phyloP scores from a whole-genome alignment of 2,888 invertebrate genomes.

The Resseliella maxima region DNA sequence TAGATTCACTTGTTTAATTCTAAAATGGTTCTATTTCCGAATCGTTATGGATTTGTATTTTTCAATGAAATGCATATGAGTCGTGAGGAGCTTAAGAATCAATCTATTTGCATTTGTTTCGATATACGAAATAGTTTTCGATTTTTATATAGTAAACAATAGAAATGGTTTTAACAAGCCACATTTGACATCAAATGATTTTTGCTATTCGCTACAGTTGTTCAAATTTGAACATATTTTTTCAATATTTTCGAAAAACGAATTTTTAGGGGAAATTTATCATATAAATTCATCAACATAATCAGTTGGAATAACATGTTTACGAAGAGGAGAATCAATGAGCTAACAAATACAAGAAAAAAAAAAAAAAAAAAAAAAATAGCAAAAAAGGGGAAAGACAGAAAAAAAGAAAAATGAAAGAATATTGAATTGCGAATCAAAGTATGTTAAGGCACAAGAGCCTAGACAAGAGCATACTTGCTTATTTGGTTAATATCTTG shows the following conservation, averaged over 20 bases:
- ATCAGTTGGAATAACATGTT: too few species aligned
- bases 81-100: slow-evolving; percentile 5
- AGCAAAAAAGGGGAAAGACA: too few species aligned
- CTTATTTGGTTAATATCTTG: not conserved
- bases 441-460: too few species aligned
- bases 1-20: slow-evolving; percentile 38
- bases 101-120: slow-evolving; percentile 30
- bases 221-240: slow-evolving; percentile 17
- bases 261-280: too few species aligned
- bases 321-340: too few species aligned
- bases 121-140: not conserved
- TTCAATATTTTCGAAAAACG: not conserved
- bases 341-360: not conserved
- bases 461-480: too few species aligned
- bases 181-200: not conserved
- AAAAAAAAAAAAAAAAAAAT: not conserved
- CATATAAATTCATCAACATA: too few species aligned
- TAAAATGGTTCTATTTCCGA: not conserved
- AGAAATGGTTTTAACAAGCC: not conserved
- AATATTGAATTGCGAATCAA: too few species aligned
- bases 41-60: too few species aligned
- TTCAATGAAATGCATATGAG: not conserved
- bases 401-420: too few species aligned
- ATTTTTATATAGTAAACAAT: not conserved
- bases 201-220: not conserved